These are phyloP conservation scores for Scomber scombrus DNA, from an alignment of 2,113 vertebrate species.

Conservation along the genomic window DNA sequence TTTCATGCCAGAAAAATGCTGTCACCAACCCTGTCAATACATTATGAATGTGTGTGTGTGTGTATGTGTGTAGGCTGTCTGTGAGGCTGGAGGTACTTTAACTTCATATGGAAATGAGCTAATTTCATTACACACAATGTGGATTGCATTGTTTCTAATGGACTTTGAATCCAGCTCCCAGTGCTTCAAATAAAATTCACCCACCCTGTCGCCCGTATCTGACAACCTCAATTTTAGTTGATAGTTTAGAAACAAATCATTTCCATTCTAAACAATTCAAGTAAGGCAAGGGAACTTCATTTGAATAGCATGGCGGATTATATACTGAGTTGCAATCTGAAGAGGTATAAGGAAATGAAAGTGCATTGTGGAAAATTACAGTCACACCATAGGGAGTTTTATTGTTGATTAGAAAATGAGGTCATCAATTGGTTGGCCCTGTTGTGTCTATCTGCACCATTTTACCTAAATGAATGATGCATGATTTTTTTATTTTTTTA, in stretches of 20 bases:
- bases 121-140: conserved; percentile 30
- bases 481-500: too few species aligned
- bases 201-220: conserved; percentile 6
- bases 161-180: conserved; percentile 44
- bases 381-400: neutral
- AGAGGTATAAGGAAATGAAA: neutral
- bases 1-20: conserved; percentile 19
- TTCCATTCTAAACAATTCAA: conserved; percentile 19
- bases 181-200: conserved; percentile 39
- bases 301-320: neutral
- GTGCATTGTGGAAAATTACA: neutral
- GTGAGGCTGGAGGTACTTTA: conserved; percentile 1
- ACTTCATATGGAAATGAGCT: conserved; percentile 37
- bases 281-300: conserved; percentile 6
- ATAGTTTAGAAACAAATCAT: conserved; percentile 21
- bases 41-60: conserved; percentile 2
- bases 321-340: neutral
- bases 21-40: conserved; percentile 1
- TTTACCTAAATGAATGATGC: neutral
- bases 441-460: neutral
- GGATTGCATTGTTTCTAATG: conserved; percentile 50
- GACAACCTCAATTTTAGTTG: conserved; percentile 36
- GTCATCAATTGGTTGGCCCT: neutral
- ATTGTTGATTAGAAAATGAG: neutral
- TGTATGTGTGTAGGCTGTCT: conserved; percentile 5